Conservation (phyloP, 2,888 invertebrate species). For the Crematogaster levior region DNA sequence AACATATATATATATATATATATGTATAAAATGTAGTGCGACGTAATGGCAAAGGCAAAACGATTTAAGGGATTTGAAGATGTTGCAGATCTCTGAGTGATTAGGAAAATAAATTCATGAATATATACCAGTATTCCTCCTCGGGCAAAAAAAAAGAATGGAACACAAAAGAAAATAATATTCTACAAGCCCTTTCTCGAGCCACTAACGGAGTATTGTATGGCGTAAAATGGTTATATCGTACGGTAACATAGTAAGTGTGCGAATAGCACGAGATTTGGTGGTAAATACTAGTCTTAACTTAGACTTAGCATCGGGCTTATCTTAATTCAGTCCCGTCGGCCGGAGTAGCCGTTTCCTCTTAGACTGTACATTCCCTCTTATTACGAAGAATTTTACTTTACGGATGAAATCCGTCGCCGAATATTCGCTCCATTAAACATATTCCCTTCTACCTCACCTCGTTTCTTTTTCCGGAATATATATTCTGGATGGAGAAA, state of each 20-base stretch:
- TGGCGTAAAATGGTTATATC: neutral
- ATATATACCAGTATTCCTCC: neutral
- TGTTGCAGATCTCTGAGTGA: neutral
- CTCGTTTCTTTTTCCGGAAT: neutral
- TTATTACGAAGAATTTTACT: neutral
- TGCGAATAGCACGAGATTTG: neutral
- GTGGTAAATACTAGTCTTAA: constrained; percentile 9
- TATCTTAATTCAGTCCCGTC: constrained; percentile 4
- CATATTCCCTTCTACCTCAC: no score
- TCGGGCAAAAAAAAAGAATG: neutral
- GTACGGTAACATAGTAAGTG: neutral
- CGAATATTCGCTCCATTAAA: neutral
- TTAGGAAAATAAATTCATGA: neutral
- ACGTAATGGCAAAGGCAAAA: neutral
- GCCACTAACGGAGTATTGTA: neutral
- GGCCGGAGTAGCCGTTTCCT: neutral
- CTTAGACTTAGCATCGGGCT: constrained; percentile 9
- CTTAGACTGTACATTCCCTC: neutral
- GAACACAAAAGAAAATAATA: neutral
- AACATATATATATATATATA: no score
- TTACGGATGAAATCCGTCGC: neutral
- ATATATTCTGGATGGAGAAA: neutral
- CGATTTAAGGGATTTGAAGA: neutral
- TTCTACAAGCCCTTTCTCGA: neutral
- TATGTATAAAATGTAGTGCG: neutral